Evolutionary conservation across 2,113 vertebrate species (phyloP), one percentile per base, ranked within the genome.

Genomic region (Laticauda colubrina): DNA sequence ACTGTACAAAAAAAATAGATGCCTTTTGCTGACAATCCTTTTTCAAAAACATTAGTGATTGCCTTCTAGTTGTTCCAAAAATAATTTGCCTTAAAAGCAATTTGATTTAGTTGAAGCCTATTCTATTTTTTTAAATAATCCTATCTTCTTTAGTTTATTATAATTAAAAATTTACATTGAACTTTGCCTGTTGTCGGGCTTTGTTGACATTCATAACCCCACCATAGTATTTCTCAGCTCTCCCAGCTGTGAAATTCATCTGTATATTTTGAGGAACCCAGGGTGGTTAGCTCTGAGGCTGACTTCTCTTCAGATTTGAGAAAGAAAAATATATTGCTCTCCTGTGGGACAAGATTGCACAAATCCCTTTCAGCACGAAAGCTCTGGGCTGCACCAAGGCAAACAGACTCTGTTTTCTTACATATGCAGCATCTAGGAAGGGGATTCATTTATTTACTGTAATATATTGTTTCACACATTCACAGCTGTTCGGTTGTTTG

Each of bases 131-230:
- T 56, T 88, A 85, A 88, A 64, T 69, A 26, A 56, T 39, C 39
- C 88, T 87, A 81, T 88, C 29, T 90, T 2, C 24, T 88, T 55
- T 53, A 95, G 10, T 69, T 92, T 95, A 34, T 34, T 43, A 5
- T 69, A 87, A 85, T 61, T 92, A 93, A 92, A 51, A 59, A 94
- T 94, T 34, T 34, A 85, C 5, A 88, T 21, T 93, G 93, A 87
- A 91, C 64, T 91, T 91, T 0, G 85, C 88, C 61, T 81, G 26
- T 18, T 94, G n/a, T 45, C 85, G 45, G 93, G 86, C 45, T 93
- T 55, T 93, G 85, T 43, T 96, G 90, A 88, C 94, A 90, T 54
- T 96, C 92, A 93, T 92, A 96, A 15, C 23, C 45, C 14, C 53
- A 94, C 94, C 20, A 48, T 64, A 93, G 34, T 2, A 94, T 94